A percentile compares a stretch with the other conserved stretches of the same genome.
phyloP scores from a whole-genome alignment of 2,797 vertebrate genomes.

The Oreochromis mossambicus region DNA sequence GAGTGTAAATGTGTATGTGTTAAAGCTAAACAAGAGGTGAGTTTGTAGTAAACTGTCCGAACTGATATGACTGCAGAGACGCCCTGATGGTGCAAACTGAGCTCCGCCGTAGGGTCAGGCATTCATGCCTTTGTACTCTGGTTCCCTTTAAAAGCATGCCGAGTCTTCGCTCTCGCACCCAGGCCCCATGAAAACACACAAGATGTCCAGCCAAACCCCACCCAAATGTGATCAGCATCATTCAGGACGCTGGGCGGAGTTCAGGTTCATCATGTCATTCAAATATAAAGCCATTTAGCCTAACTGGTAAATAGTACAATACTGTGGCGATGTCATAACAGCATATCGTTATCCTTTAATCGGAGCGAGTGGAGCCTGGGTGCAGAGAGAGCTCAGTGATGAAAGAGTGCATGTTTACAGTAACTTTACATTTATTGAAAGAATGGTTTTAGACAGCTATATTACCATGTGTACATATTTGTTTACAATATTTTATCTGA shows the following conservation, averaged over 20 bases:
- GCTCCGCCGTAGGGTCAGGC: slow-evolving; percentile 37
- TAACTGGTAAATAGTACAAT: not conserved
- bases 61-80: not conserved
- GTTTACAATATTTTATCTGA: slow-evolving; percentile 74
- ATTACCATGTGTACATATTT: slow-evolving; percentile 67
- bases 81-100: slow-evolving; percentile 24
- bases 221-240: not conserved
- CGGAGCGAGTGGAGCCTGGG: slow-evolving; percentile 50
- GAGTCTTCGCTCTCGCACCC: slow-evolving; percentile 44
- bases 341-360: not conserved
- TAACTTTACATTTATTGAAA: slow-evolving; percentile 64
- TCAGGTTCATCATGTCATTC: not conserved
- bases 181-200: slow-evolving; percentile 33
- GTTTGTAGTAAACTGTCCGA: slow-evolving; percentile 16
- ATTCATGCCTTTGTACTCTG: slow-evolving; percentile 23
- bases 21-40: not conserved
- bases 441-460: slow-evolving; percentile 63
- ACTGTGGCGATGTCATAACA: not conserved
- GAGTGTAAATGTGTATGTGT: not conserved
- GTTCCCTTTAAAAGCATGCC: slow-evolving; percentile 73
- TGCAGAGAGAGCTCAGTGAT: slow-evolving; percentile 45
- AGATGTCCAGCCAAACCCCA: not conserved
- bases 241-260: not conserved
- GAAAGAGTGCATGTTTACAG: slow-evolving; percentile 80
- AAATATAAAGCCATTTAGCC: not conserved